phyloP scores from a whole-genome alignment of 2,888 invertebrate genomes.

The Diarsia rubi region DNA sequence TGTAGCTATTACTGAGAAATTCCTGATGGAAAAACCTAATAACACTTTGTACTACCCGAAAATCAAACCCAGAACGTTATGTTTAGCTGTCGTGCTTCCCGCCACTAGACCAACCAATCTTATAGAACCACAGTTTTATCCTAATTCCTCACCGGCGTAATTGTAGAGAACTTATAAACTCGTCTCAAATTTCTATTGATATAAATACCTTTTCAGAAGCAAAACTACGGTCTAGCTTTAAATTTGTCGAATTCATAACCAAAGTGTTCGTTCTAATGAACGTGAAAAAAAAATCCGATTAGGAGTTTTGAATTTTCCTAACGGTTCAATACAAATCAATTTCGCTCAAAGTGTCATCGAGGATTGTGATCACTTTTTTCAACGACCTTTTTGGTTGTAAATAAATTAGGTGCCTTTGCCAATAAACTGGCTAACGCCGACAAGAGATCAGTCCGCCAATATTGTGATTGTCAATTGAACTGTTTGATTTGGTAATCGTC shows the following conservation, averaged over 20 bases:
- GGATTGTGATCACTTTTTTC: slow-evolving; percentile 24
- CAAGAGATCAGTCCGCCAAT: slow-evolving; percentile 55
- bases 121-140: neutral
- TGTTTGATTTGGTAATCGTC: slow-evolving; percentile 57
- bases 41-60: too few relatives aligned
- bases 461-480: slow-evolving; percentile 56
- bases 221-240: neutral
- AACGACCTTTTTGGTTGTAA: slow-evolving; percentile 22
- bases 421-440: slow-evolving; percentile 43
- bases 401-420: slow-evolving; percentile 28
- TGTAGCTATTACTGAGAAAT: too few relatives aligned
- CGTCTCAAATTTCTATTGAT: neutral
- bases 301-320: slow-evolving; percentile 33
- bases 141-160: neutral
- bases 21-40: too few relatives aligned
- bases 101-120: too few relatives aligned
- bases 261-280: slow-evolving; percentile 24
- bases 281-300: slow-evolving; percentile 15
- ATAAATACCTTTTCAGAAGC: neutral
- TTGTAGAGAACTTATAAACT: neutral
- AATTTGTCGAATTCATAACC: slow-evolving; percentile 7
- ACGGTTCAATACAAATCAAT: slow-evolving; percentile 43
- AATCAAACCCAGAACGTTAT: too few relatives aligned
- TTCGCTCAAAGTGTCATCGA: slow-evolving; percentile 32
- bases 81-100: too few relatives aligned